Base-by-base conservation (phyloP, 2,113 vertebrate genomes). In the Australoheros scitulus region DNA sequence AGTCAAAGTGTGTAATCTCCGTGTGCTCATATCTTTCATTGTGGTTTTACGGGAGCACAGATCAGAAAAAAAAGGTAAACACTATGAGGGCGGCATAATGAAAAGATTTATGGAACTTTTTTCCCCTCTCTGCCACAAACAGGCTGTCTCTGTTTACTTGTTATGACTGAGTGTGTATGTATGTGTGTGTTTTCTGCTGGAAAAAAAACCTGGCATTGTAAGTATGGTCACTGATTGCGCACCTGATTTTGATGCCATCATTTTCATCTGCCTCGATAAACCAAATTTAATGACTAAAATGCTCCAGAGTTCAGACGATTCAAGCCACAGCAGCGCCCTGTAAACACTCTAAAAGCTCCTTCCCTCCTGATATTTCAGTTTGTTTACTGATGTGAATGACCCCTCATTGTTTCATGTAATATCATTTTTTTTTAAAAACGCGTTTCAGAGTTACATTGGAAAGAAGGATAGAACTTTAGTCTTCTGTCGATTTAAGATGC, bases 11-110 rank as follows among this genome's bases (percentile, higher is more conserved):
- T 72, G 65, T 29, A 14, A 80, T 56, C 13, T 78, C 43, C 58
- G 50, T 79, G 60, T 55, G 77, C 34, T 80, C 56, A n/a, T 79
- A 57, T 65, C 52, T 41, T 68, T 80, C 32, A 78, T 34, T 24
- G 22, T 41, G 64, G 24, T 80, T 72, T 47, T n/a, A 59, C 38
- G 32, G 65, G 64, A 2, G 24, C 55, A 29, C 22, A 59, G 38
- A 20, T 68, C 34, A 22, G 24, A 50, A 41, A 79, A 38, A 34
- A 34, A 34, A 61, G 59, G 24, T 61, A 60, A 61, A 60, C 22
- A 26, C n/a, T 60, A 41, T 43, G 56, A 41, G 52, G 55, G 32
- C 5, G 34, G 55, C 52, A 59, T 58, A 38, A 58, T 58, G 36
- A 58, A 58, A 76, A 61, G 41, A 61, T 52, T 78, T n/a, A 11